A percentile compares a stretch with the other conserved stretches of the same genome.
Conservation (phyloP, 2,888 invertebrate genomes). For the Pyrocoelia pectoralis region DNA sequence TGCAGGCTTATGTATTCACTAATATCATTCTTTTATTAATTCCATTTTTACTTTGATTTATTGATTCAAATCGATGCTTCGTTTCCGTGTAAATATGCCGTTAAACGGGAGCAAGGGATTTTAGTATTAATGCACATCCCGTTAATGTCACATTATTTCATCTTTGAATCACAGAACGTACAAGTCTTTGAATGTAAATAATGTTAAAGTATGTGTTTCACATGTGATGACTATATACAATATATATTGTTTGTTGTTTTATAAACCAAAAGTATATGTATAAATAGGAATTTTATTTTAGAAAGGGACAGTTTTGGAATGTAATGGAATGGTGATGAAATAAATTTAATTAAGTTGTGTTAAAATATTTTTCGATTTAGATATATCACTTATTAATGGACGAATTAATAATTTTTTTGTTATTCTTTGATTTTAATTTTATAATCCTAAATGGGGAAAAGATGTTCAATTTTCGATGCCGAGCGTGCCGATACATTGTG, state of each 20-base stretch:
- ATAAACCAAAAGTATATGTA: slow-evolving; percentile 43
- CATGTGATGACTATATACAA: slow-evolving; percentile 45
- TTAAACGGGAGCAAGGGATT: no score
- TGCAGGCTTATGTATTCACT: neutral
- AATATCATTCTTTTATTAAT: neutral
- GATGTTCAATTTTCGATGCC: no score
- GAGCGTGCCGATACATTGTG: no score
- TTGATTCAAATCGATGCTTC: neutral
- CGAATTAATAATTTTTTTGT: no score
- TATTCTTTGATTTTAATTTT: no score
- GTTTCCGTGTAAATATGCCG: no score
- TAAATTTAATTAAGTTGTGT: slow-evolving; percentile 1
- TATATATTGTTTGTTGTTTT: slow-evolving; percentile 50
- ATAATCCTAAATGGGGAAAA: no score
- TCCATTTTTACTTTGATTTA: neutral
- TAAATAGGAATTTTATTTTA: slow-evolving; percentile 3
- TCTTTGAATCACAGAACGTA: neutral
- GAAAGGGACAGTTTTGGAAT: neutral
- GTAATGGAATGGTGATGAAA: neutral
- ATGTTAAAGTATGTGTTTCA: slow-evolving; percentile 44
- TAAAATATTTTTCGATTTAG: neutral
- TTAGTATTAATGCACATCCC: no score
- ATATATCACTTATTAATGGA: no score
- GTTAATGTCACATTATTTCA: no score
- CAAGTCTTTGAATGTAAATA: slow-evolving; percentile 42